phyloP scores from a whole-genome alignment of 2,888 invertebrate species.

The Folsomia candida region DNA sequence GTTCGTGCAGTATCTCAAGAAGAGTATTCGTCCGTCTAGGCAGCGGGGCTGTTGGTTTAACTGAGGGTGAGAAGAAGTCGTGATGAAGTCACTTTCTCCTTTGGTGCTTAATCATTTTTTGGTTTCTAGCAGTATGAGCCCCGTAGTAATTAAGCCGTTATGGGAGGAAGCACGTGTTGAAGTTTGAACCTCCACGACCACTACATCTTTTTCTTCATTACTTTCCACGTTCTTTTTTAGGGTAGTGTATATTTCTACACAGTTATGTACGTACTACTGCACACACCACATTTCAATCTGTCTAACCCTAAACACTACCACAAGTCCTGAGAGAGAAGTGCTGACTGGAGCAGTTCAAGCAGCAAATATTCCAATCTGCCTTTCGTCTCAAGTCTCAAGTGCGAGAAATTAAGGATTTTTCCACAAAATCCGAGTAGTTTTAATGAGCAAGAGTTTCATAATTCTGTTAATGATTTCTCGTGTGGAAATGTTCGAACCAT shows the following conservation, averaged over 20 bases:
- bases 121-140: no score
- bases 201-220: slow-evolving; percentile 2
- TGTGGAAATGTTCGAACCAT: no score
- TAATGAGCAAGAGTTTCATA: neutral
- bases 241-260: neutral
- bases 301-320: neutral
- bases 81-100: slow-evolving; percentile 18
- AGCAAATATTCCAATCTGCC: no score
- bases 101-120: slow-evolving; percentile 19
- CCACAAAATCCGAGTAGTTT: neutral
- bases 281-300: neutral
- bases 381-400: neutral
- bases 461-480: neutral
- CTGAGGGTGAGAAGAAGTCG: neutral
- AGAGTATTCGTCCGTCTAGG: no score
- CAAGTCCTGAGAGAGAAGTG: neutral
- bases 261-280: neutral
- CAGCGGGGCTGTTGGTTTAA: neutral
- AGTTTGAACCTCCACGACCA: no score
- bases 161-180: slow-evolving; percentile 18
- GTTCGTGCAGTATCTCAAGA: no score
- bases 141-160: slow-evolving; percentile 20
- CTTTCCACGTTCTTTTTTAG: neutral
- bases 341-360: no score
- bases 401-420: neutral